Percentiles rank a stretch among this genome's conserved stretches.
These are phyloP conservation scores for Lypha dubia DNA, from an alignment of 2,888 invertebrate species.

Conservation along the genomic window DNA sequence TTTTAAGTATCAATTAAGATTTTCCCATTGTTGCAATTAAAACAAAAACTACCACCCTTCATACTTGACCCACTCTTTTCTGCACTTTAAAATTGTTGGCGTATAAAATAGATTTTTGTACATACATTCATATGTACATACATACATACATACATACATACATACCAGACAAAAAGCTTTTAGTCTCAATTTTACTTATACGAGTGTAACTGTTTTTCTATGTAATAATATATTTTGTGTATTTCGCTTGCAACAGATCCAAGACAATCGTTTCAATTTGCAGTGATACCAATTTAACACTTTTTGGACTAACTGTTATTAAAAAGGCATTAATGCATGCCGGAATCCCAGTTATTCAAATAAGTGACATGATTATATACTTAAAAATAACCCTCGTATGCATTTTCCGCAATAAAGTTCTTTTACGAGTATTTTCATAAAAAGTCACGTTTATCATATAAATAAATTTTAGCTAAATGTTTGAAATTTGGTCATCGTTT, in stretches of 20 bases:
- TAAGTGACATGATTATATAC: background rate
- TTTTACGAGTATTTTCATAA: conserved; percentile 22
- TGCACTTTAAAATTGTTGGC: background rate
- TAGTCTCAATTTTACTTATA: no score
- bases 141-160: no score
- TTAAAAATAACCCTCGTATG: background rate
- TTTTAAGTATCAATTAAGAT: conserved; percentile 20
- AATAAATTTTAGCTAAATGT: conserved; percentile 45
- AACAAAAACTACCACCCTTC: conserved; percentile 2
- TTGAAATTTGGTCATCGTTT: conserved; percentile 20
- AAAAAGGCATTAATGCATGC: no score
- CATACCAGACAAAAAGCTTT: no score
- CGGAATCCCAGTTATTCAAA: background rate
- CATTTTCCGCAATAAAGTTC: background rate
- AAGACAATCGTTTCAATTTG: no score
- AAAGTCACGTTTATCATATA: conserved; percentile 55
- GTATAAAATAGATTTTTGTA: conserved; percentile 14
- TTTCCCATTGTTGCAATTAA: conserved; percentile 12
- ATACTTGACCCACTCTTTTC: conserved; percentile 25
- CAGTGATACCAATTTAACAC: no score
- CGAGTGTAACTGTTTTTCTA: no score
- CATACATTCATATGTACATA: background rate
- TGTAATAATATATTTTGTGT: no score
- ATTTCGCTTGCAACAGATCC: no score
- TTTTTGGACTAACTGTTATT: no score